phyloP scores from a whole-genome alignment of 2,888 invertebrate genomes.

The Patella depressa region DNA sequence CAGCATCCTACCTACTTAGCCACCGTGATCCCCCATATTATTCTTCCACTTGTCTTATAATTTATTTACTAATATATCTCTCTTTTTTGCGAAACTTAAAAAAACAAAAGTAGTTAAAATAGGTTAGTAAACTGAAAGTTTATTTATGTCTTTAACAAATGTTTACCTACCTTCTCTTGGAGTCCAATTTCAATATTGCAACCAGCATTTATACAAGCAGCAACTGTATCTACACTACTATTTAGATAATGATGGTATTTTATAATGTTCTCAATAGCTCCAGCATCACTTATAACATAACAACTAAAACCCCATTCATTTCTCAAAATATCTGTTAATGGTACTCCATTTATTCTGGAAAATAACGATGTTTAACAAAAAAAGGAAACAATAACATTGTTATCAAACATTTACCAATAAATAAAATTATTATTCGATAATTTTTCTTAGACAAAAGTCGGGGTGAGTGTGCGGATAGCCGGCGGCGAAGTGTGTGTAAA shows the following conservation, averaged over 20 bases:
- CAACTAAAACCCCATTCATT: conserved; percentile 59
- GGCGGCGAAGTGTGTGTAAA: background rate
- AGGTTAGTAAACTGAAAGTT: no score
- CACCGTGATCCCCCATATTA: no score
- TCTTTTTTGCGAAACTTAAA: no score
- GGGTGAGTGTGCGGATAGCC: background rate
- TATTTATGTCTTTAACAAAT: background rate
- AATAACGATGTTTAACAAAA: background rate
- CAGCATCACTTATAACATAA: conserved; percentile 60
- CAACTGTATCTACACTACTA: conserved; percentile 41
- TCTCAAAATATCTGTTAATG: conserved; percentile 56
- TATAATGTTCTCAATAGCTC: conserved; percentile 52
- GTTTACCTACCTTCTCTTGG: background rate
- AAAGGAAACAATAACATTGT: no score
- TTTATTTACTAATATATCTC: no score
- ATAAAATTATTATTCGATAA: no score
- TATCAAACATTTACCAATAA: no score
- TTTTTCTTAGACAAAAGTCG: no score
- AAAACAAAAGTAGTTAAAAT: no score
- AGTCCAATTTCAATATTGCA: conserved; percentile 51
- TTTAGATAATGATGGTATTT: conserved; percentile 43
- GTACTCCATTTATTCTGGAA: conserved; percentile 60
- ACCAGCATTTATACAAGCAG: conserved; percentile 39
- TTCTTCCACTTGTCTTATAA: no score
- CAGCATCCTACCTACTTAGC: no score